Evolutionary conservation across 2,797 vertebrate species (phyloP).

Genomic region (Danio choprae): DNA sequence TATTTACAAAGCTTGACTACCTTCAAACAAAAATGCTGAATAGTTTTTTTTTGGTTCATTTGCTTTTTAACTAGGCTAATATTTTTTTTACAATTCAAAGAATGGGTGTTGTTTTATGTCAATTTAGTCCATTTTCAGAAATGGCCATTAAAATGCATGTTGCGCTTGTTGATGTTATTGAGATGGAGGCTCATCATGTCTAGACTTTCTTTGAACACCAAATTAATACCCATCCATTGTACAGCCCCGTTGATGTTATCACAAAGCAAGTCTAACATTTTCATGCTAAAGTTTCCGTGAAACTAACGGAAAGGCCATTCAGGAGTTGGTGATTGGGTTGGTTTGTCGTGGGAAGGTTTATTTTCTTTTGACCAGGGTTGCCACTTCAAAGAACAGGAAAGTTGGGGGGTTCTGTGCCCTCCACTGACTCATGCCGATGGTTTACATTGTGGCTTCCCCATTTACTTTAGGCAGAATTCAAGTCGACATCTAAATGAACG

Average conservation of each 20-base stretch:
- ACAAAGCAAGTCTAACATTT: conserved; percentile 75
- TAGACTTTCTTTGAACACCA: conserved; percentile 61
- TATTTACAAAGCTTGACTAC: conserved; percentile 8
- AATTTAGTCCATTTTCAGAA: conserved; percentile 16
- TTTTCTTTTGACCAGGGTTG: conserved; percentile 73
- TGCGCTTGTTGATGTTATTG: conserved; percentile 47
- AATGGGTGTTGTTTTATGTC: neutral
- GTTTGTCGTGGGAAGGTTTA: conserved; percentile 74
- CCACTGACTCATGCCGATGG: conserved; percentile 70
- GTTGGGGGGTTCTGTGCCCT: conserved; percentile 61
- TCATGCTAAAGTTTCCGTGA: conserved; percentile 75
- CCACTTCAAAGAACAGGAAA: conserved; percentile 78
- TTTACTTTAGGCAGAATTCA: conserved; percentile 32
- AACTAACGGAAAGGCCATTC: conserved; percentile 71
- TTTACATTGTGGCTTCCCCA: conserved; percentile 20
- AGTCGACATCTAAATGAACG: neutral
- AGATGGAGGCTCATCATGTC: conserved; percentile 55
- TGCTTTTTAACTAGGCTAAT: neutral
- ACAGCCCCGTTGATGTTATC: conserved; percentile 62
- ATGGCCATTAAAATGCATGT: neutral
- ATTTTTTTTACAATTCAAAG: neutral
- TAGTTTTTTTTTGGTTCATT: neutral
- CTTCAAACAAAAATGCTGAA: neutral
- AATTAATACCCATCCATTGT: conserved; percentile 48
- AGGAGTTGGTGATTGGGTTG: conserved; percentile 71